Conservation (phyloP, 2,113 vertebrate genomes). For the Chaenogobius annularis region DNA sequence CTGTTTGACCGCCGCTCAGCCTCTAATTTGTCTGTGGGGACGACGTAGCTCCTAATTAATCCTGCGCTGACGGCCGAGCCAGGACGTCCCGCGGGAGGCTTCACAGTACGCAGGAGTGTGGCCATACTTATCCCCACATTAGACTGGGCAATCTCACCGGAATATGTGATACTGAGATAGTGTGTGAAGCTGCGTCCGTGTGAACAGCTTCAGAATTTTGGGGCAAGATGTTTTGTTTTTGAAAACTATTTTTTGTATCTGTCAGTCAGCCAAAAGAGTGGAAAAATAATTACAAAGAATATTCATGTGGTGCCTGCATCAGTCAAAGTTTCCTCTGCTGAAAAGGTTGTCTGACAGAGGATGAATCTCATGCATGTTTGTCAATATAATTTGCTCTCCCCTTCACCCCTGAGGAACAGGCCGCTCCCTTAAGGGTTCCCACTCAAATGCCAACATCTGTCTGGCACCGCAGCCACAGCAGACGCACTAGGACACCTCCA, state of each 20-base stretch:
- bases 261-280: conserved; percentile 44
- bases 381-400: conserved; percentile 76
- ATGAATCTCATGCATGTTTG: conserved; percentile 79
- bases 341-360: conserved; percentile 73
- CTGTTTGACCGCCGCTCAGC: conserved; percentile 80
- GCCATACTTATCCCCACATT: conserved; percentile 72
- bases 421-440: conserved; percentile 68
- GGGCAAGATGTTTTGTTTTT: conserved; percentile 15
- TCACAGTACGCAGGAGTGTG: conserved; percentile 76
- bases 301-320: conserved; percentile 67
- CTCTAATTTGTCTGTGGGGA: conserved; percentile 86
- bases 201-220: neutral
- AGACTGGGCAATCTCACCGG: conserved; percentile 58
- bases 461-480: conserved; percentile 63
- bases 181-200: conserved; percentile 29
- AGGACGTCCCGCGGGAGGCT: conserved; percentile 82
- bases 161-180: conserved; percentile 48
- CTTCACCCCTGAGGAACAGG: conserved; percentile 61
- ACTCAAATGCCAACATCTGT: conserved; percentile 78
- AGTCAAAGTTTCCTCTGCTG: conserved; percentile 60
- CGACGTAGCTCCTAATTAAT: conserved; percentile 88
- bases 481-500: conserved; percentile 68
- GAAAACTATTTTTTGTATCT: conserved; percentile 20
- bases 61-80: conserved; percentile 91
- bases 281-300: conserved; percentile 46